Base-by-base conservation (phyloP, 2,113 vertebrate genomes). In the Myotis yumanensis region DNA sequence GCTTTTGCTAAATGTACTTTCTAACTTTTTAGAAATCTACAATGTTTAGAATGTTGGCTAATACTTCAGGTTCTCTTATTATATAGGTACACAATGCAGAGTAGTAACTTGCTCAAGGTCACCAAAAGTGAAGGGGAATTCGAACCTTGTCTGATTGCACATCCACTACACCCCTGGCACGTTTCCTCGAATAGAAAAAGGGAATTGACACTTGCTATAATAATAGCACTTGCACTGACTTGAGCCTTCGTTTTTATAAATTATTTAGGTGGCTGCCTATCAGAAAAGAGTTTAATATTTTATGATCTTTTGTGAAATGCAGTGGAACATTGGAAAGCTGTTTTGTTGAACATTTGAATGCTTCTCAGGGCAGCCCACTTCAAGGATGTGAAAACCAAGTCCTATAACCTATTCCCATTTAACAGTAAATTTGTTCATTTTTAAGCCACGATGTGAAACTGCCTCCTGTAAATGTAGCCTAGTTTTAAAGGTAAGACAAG, bases 221-320 rank as follows among this genome's bases (percentile, higher is more conserved):
- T 66, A 66, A 86, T 14, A 30, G 46, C 54, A 37, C 62, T 90
- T 95, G 79, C 30, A 35, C 32, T 68, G 32, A 68, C 48, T 35
- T 76, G 30, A 80, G 46, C 1, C 71, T 96, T 90, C 48, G 7
- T 89, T 91, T 71, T 46, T 80, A 52, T 87, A 84, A 90, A 95
- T 86, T 93, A 91, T 80, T 89, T 90, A 94, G 25, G 54, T 69
- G 46, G 52, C 93, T 64, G 82, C 75, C 79, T 96, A 96, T 86
- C 76, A 86, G 89, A 84, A 86, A 84, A 76, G 51, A 91, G 15
- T 77, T 92, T 66, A 95, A 86, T 92, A 77, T 93, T 95, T 95
- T 86, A 94, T 88, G 40, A 94, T 11, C 84, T 88, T 94, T 77
- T 66, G 69, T 93, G 43, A 93, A 93, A 89, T 84, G 46, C 30